A percentile compares a stretch with the other conserved stretches of the same genome.
phyloP scores from a whole-genome alignment of 2,888 invertebrate species.

The Spisula solida region DNA sequence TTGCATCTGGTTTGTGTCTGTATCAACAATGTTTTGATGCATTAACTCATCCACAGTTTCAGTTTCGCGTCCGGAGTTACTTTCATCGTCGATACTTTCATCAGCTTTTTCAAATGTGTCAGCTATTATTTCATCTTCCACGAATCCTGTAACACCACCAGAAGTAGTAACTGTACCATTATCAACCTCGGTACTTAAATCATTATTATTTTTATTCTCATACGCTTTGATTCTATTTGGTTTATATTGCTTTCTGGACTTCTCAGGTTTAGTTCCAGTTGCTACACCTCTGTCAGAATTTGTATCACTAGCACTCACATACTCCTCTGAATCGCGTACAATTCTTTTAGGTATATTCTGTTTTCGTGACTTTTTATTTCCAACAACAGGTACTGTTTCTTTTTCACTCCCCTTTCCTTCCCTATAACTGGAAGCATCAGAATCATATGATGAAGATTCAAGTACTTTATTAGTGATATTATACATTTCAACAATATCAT shows the following conservation, averaged over 20 bases:
- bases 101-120: neutral
- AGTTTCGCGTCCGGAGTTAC: neutral
- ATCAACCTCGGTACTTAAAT: neutral
- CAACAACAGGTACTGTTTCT: neutral
- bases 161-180: neutral
- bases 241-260: conserved; percentile 48
- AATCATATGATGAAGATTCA: neutral
- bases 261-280: conserved; percentile 26
- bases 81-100: neutral
- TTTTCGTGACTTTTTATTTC: conserved; percentile 58
- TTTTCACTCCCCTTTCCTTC: neutral
- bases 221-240: conserved; percentile 29
- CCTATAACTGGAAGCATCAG: neutral
- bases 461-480: neutral
- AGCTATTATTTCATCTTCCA: neutral
- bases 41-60: neutral
- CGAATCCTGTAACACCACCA: neutral
- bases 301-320: neutral
- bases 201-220: neutral
- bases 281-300: neutral
- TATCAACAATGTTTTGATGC: neutral
- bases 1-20: neutral
- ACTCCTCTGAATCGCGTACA: neutral
- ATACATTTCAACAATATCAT: neutral
- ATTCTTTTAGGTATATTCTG: conserved; percentile 58